Base-by-base conservation (phyloP, 2,113 vertebrate species). In the Rhadina sibilatrix region DNA sequence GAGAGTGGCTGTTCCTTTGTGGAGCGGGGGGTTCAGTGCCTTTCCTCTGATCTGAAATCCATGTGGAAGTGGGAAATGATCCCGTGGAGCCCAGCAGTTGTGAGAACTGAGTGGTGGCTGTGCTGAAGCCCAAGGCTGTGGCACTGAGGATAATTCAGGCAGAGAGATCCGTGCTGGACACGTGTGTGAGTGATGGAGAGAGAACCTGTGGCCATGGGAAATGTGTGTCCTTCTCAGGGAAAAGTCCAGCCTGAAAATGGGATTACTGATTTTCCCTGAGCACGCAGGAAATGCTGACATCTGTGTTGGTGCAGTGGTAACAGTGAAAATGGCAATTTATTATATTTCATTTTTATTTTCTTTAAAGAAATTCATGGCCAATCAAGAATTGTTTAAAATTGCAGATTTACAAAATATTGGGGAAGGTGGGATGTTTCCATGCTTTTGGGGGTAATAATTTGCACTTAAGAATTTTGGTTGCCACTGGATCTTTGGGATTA, bases 251-350 rank as follows among this genome's bases (percentile, higher is more conserved):
- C 82, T 42, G 19, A 71, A 70, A 60, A 66, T n/a, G 53, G n/a
- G 37, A 15, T 47, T 5, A 5, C 49, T 83, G 37, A 1, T 37
- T 82, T 75, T 83, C 66, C 88, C 90, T 46, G 16, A 75, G 84
- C 87, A 71, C 1, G 0, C 4, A 37, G 74, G 38, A 28, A 37
- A 47, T 3, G 2, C 31, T 1, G 0, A 11, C 42, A 5, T 18
- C 60, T 38, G 49, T 64, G 59, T 50, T 12, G 2, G 10, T 40
- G 25, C 40, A 1, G 13, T 22, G 15, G 25, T 64, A 54, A 37
- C 33, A 23, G 54, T 60, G 42, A 71, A 52, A 60, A 74, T n/a
- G 28, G n/a, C 38, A 25, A 46, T 64, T 69, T 65, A 54, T 18
- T 88, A 0, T 59, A 50, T 50, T 50, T 46, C 2, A 6, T 33